Conservation (phyloP, 2,113 vertebrate genomes). For the Siniperca knerii region DNA sequence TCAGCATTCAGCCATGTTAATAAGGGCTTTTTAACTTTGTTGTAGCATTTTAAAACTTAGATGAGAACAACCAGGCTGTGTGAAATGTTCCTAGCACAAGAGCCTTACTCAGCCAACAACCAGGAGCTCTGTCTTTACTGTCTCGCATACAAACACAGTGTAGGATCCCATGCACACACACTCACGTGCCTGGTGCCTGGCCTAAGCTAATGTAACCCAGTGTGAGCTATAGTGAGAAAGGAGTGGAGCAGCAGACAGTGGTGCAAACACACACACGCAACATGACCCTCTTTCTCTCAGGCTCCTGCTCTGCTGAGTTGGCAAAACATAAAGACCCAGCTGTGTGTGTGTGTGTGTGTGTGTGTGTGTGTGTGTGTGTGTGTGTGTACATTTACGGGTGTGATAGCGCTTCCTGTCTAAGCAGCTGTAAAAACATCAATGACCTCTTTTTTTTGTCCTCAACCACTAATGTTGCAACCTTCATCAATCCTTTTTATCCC, state of each 20-base stretch:
- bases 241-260: conserved; percentile 29
- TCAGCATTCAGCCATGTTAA: not conserved
- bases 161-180: conserved; percentile 6
- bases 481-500: not conserved
- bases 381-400: not conserved
- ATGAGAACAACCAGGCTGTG: not conserved
- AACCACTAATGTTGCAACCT: not conserved
- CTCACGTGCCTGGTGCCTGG: not conserved
- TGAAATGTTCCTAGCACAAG: not conserved
- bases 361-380: not conserved
- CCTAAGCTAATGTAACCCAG: conserved; percentile 38
- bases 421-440: conserved; percentile 34
- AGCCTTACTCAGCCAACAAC: conserved; percentile 20
- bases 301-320: conserved; percentile 58
- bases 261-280: not conserved
- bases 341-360: conserved; percentile 12
- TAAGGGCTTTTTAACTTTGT: not conserved
- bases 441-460: not conserved
- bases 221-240: conserved; percentile 26
- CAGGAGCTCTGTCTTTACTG: conserved; percentile 13
- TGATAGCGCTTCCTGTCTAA: conserved; percentile 16
- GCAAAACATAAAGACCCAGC: conserved; percentile 58
- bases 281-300: conserved; percentile 16
- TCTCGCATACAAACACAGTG: not conserved
- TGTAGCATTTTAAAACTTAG: not conserved